Percentiles rank a stretch among this genome's conserved stretches.
These are phyloP conservation scores for Rhabdornis inornatus DNA, from an alignment of 2,113 vertebrate species.

Conservation along the genomic window DNA sequence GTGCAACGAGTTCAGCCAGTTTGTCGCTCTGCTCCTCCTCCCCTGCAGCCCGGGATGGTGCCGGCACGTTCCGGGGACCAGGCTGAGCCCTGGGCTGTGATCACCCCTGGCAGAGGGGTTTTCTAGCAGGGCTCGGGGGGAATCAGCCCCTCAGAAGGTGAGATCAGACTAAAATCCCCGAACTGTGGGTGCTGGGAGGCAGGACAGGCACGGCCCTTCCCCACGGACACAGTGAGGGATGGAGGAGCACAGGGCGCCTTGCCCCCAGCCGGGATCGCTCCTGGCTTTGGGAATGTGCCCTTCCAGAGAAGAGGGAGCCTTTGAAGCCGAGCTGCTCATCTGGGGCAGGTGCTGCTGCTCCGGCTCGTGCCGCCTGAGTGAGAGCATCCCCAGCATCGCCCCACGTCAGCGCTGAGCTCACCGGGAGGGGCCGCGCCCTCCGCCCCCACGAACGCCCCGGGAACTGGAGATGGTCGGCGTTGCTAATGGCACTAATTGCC, in stretches of 20 bases:
- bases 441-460: neutral
- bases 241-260: accelerated
- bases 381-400: neutral
- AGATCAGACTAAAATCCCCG: neutral
- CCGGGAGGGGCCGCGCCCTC: neutral
- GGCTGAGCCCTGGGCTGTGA: neutral
- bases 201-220: neutral
- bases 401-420: neutral
- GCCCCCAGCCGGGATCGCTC: neutral
- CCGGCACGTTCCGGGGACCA: accelerated
- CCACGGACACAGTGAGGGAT: accelerated
- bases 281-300: accelerated
- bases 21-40: neutral
- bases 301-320: neutral
- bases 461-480: neutral
- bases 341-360: neutral
- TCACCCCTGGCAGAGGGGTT: neutral
- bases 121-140: accelerated
- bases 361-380: neutral
- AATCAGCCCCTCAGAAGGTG: accelerated
- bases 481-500: neutral
- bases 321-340: neutral
- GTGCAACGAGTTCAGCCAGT: neutral
- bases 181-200: accelerated
- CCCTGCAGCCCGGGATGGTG: neutral